These are phyloP conservation scores for Xestia sexstrigata DNA, from an alignment of 2,888 invertebrate genomes.

Conservation along the genomic window DNA sequence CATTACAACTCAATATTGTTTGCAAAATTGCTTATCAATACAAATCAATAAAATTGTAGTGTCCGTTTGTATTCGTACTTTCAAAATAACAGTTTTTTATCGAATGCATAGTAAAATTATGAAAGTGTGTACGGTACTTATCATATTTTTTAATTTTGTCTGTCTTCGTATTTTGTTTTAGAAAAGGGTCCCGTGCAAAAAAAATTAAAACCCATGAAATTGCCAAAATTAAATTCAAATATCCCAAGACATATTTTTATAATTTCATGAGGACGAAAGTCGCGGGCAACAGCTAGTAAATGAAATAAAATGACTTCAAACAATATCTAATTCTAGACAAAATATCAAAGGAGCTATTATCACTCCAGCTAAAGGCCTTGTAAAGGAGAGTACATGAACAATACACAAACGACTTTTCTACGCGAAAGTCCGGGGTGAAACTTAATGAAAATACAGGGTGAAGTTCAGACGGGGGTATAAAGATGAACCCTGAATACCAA, in stretches of 20 bases:
- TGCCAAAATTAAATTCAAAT: no score
- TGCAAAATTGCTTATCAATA: neutral
- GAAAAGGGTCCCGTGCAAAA: no score
- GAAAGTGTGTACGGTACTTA: no score
- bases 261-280: no score
- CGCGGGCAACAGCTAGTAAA: neutral
- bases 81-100: no score
- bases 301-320: neutral
- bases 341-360: constrained; percentile 26
- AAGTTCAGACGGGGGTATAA: constrained; percentile 48
- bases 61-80: no score
- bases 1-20: neutral
- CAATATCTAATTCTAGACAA: neutral
- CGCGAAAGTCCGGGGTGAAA: constrained; percentile 35
- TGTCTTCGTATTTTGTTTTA: no score
- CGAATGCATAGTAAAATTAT: no score
- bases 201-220: no score
- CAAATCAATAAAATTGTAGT: no score
- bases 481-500: constrained; percentile 60
- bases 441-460: constrained; percentile 62
- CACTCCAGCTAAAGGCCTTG: constrained; percentile 10
- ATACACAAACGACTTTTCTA: constrained; percentile 33
- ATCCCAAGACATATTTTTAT: no score
- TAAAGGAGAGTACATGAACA: constrained; percentile 46
- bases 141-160: no score